Percentiles rank a stretch among this genome's conserved stretches.
phyloP scores from a whole-genome alignment of 23 tunicate species.

The Botrylloides violaceus region DNA sequence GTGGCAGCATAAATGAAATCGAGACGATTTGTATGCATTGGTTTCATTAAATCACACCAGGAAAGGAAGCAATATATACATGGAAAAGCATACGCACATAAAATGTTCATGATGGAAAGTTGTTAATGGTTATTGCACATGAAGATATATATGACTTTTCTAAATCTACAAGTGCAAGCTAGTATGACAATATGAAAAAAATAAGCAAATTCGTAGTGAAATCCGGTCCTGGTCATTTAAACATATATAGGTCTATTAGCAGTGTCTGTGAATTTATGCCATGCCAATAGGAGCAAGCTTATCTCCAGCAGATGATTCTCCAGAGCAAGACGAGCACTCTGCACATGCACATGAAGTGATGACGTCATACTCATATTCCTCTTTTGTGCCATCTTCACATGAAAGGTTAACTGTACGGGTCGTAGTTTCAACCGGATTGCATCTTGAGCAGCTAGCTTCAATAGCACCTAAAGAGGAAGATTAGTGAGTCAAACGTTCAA shows the following conservation, averaged over 20 bases:
- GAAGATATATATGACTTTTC: neutral
- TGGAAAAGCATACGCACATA: neutral
- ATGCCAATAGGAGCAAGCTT: too few species aligned
- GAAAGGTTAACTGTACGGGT: slow-evolving; percentile 7
- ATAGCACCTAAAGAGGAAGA: neutral
- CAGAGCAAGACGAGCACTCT: neutral
- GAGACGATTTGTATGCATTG: neutral
- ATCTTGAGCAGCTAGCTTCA: slow-evolving; percentile 7
- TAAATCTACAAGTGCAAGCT: neutral
- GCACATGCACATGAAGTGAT: slow-evolving; percentile 31
- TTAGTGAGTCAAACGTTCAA: neutral
- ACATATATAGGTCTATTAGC: too few species aligned
- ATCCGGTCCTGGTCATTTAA: too few species aligned
- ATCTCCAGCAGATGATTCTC: too few species aligned
- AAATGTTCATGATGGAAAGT: neutral
- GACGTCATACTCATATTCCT: slow-evolving; percentile 19
- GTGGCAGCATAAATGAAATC: neutral
- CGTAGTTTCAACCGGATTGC: slow-evolving; percentile 34
- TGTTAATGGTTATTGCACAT: neutral
- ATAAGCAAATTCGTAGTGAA: too few species aligned
- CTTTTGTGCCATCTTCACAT: slow-evolving; percentile 17
- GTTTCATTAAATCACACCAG: neutral
- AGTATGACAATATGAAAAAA: neutral
- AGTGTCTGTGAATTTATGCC: too few species aligned
- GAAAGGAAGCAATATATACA: too few species aligned